Conservation (phyloP, 2,888 invertebrate species). For the Carpatolechia fugitivella region DNA sequence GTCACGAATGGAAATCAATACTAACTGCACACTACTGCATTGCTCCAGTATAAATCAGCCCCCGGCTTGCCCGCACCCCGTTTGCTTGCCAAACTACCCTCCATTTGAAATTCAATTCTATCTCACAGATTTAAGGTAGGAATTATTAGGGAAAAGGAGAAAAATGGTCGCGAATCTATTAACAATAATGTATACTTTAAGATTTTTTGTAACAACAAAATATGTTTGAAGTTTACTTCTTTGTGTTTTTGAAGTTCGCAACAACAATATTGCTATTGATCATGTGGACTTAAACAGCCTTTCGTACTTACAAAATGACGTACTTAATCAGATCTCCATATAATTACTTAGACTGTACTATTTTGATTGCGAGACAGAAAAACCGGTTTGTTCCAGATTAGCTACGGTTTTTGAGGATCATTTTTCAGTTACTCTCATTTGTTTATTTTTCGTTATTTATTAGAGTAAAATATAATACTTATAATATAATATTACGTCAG, state of each 20-base stretch:
- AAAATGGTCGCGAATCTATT: conserved; percentile 55
- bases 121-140: conserved; percentile 18
- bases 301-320: too few relatives aligned
- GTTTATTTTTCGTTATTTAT: too few relatives aligned
- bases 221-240: not conserved
- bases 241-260: not conserved
- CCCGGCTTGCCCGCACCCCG: conserved; percentile 41
- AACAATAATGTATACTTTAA: conserved; percentile 43
- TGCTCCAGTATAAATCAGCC: conserved; percentile 78
- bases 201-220: conserved; percentile 33
- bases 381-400: too few relatives aligned
- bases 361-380: too few relatives aligned
- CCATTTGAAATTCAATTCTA: conserved; percentile 39
- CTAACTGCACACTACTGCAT: conserved; percentile 79
- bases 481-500: too few relatives aligned
- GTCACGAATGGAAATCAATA: conserved; percentile 77
- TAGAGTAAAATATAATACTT: too few relatives aligned
- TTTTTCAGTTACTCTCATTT: too few relatives aligned
- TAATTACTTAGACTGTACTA: too few relatives aligned
- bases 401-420: too few relatives aligned
- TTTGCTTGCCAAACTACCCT: conserved; percentile 57
- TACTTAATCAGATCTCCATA: too few relatives aligned
- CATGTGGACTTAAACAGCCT: not conserved
- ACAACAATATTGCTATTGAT: too few relatives aligned
- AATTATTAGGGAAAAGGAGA: conserved; percentile 27